Conservation (phyloP, 2,888 invertebrate species). For the Phlogophora meticulosa region DNA sequence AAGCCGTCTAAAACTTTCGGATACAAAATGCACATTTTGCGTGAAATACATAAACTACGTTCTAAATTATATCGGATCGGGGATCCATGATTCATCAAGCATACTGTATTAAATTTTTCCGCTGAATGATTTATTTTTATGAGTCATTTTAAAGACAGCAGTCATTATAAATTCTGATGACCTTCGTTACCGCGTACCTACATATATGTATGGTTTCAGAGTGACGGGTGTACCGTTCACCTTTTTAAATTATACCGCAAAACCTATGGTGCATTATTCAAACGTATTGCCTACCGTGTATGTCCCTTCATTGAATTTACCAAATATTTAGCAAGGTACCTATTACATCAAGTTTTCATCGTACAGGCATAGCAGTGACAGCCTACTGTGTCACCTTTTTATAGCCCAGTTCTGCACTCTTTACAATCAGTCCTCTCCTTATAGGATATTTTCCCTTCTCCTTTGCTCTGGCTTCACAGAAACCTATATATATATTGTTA, state of each 20-base stretch:
- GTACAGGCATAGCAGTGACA: not conserved
- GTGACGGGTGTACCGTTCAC: constrained; percentile 21
- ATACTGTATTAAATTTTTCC: constrained; percentile 57
- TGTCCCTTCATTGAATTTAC: not conserved
- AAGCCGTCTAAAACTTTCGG: constrained; percentile 16
- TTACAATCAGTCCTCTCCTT: not conserved
- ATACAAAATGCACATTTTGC: constrained; percentile 31
- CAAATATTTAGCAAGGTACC: constrained; percentile 1
- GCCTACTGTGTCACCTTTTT: not conserved
- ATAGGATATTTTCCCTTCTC: not conserved
- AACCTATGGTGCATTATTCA: constrained; percentile 3
- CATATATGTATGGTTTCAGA: constrained; percentile 37
- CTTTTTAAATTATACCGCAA: constrained; percentile 33
- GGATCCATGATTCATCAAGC: constrained; percentile 55
- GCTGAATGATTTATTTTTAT: constrained; percentile 62
- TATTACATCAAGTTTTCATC: not conserved
- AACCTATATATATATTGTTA: not conserved
- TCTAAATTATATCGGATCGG: constrained; percentile 52
- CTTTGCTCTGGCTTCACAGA: not conserved
- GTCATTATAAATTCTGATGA: constrained; percentile 52
- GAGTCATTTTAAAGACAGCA: constrained; percentile 58
- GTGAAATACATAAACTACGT: constrained; percentile 38
- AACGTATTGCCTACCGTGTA: not conserved
- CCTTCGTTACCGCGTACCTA: constrained; percentile 39
- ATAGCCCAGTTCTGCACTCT: not conserved